Conservation (phyloP, 2,888 invertebrate species). For the Limnephilus lunatus region DNA sequence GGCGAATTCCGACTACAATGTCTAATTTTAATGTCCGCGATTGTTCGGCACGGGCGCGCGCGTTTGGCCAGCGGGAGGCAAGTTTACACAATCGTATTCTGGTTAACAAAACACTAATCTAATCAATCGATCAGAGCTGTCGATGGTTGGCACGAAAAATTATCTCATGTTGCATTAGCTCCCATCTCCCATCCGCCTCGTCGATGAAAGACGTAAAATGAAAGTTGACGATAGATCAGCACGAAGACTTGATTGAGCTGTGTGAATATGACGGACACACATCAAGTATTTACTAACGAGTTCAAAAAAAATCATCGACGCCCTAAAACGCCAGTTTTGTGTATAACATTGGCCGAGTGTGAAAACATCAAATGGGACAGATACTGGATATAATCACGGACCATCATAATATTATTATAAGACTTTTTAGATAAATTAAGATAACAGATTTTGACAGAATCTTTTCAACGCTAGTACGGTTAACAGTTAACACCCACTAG, state of each 20-base stretch:
- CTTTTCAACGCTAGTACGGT: background rate
- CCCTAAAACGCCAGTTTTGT: background rate
- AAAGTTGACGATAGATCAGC: background rate
- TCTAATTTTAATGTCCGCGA: background rate
- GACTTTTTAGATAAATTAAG: background rate
- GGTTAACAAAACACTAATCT: background rate
- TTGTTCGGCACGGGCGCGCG: background rate
- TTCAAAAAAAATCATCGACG: background rate
- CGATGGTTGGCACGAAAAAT: constrained; percentile 29
- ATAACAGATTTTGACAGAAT: background rate
- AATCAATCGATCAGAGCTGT: constrained; percentile 32
- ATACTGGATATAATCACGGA: background rate
- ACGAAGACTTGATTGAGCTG: background rate
- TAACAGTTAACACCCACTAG: background rate
- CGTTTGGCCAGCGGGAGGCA: background rate
- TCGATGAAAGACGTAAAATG: background rate
- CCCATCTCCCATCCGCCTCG: background rate
- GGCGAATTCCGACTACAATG: background rate
- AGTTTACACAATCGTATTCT: background rate
- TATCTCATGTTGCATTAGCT: constrained; percentile 14
- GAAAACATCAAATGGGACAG: background rate
- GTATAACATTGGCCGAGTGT: background rate
- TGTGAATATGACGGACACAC: background rate
- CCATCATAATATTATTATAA: background rate
- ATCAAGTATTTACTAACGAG: background rate